A percentile compares a stretch with the other conserved stretches of the same genome.
phyloP scores from a whole-genome alignment of 2,113 vertebrate species.

The Blennius ocellaris region DNA sequence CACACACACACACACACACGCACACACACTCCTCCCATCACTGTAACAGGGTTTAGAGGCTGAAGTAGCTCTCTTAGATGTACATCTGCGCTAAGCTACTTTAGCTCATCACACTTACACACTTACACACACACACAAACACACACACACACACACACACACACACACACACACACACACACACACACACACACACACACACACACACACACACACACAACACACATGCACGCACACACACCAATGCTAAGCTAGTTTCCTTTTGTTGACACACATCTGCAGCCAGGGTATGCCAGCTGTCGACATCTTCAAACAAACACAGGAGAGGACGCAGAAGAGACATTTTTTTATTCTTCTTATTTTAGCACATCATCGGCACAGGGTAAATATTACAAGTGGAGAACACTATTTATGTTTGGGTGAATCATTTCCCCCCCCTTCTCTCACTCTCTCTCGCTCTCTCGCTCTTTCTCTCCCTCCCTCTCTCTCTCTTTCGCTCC shows the following conservation, averaged over 20 bases:
- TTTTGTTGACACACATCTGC: conserved; percentile 36
- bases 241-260: conserved; percentile 61
- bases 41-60: conserved; percentile 62
- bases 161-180: conserved; percentile 30
- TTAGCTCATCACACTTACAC: conserved; percentile 42
- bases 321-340: conserved; percentile 50
- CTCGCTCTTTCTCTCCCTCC: conserved; percentile 28
- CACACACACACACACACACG: background rate
- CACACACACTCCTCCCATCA: conserved; percentile 16
- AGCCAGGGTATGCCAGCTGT: conserved; percentile 47
- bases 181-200: conserved; percentile 29
- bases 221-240: conserved; percentile 28
- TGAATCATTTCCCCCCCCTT: conserved; percentile 45
- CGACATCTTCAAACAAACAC: conserved; percentile 70
- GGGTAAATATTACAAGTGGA: conserved; percentile 81
- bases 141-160: conserved; percentile 31
- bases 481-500: conserved; percentile 26
- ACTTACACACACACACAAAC: conserved; percentile 21
- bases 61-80: conserved; percentile 37
- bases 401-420: conserved; percentile 74
- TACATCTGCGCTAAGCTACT: conserved; percentile 29
- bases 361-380: conserved; percentile 81
- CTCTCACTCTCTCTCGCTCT: conserved; percentile 19
- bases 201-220: conserved; percentile 29
- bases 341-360: conserved; percentile 67